A percentile compares a stretch with the other conserved stretches of the same genome.
Evolutionary conservation across 1,140 invertebrate species (phyloP).

Genomic region (Mizuhopecten yessoensis): DNA sequence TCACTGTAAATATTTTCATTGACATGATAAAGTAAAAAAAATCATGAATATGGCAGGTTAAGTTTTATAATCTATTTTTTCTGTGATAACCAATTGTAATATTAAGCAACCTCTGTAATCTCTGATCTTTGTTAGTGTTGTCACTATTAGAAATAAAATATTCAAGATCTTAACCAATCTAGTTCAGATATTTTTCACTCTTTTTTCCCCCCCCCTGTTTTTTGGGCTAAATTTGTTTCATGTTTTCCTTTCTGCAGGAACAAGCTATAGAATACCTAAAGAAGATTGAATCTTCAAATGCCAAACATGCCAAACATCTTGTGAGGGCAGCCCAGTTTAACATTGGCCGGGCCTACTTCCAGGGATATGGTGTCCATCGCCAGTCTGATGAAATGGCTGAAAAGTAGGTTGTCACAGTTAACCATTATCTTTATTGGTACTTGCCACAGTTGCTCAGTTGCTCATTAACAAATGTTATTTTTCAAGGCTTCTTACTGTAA

Average conservation of each 20-base stretch:
- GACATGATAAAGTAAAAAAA: too few species aligned
- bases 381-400: constrained; percentile 82
- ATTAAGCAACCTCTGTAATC: not conserved
- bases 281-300: constrained; percentile 71
- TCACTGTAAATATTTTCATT: too few species aligned
- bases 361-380: constrained; percentile 80
- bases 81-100: too few species aligned
- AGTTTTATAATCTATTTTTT: not conserved
- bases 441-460: too few species aligned
- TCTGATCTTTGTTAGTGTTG: not conserved
- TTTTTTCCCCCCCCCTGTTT: too few species aligned
- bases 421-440: not conserved
- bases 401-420: constrained; percentile 69
- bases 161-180: not conserved
- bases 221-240: constrained; percentile 42
- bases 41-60: too few species aligned
- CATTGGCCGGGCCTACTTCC: constrained; percentile 81
- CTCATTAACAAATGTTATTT: too few species aligned
- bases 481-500: too few species aligned
- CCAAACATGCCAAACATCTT: constrained; percentile 73
- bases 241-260: constrained; percentile 64
- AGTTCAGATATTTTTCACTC: too few species aligned
- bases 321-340: constrained; percentile 79
- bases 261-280: constrained; percentile 77
- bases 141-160: not conserved